Conservation (phyloP, 2,888 invertebrate genomes). For the Digitonthophagus gazella region DNA sequence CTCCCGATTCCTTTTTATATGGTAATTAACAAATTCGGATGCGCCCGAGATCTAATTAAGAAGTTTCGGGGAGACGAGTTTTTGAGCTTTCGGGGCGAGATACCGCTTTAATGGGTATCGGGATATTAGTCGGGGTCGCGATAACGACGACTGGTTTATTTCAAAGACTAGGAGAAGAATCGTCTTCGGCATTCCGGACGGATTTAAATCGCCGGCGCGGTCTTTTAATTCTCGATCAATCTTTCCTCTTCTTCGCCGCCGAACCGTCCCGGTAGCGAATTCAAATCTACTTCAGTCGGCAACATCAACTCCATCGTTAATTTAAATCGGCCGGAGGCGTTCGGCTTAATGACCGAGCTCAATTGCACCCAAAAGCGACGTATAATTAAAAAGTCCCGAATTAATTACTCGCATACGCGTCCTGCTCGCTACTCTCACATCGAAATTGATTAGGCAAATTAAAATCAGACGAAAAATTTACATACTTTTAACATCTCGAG, state of each 20-base stretch:
- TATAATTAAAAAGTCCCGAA: not conserved
- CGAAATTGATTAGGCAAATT: not conserved
- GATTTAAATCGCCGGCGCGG: not conserved
- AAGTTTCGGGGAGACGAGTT: not conserved
- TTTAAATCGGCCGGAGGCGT: not conserved
- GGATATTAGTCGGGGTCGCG: not conserved
- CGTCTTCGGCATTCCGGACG: not conserved
- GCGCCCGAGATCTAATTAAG: not conserved
- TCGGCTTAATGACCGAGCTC: not conserved
- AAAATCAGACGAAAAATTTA: not conserved
- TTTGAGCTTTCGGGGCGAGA: not conserved
- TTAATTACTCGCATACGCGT: not conserved
- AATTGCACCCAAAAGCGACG: not conserved
- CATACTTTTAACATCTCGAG: too few relatives aligned
- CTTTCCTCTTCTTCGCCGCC: not conserved
- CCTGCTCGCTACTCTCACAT: not conserved
- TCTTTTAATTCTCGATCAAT: not conserved
- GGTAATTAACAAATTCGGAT: not conserved
- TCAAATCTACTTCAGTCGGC: not conserved
- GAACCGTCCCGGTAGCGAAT: not conserved
- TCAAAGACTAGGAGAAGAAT: not conserved
- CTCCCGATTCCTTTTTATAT: not conserved
- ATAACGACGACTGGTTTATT: not conserved
- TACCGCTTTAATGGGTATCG: not conserved
- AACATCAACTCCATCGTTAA: not conserved